Conservation (phyloP, 1,140 invertebrate genomes). For the Druon quercuslanigerum region DNA sequence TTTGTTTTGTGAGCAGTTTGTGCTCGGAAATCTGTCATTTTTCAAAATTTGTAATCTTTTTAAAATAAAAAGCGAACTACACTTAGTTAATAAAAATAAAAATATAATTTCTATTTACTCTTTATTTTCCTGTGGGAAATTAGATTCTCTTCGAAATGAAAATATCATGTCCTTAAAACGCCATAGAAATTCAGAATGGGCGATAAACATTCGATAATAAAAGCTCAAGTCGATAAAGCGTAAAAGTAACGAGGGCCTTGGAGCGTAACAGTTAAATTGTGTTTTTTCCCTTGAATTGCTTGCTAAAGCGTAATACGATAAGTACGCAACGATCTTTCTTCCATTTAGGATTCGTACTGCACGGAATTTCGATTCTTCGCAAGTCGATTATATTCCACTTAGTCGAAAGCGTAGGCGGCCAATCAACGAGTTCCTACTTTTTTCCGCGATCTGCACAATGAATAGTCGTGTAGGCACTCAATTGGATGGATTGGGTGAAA, state of each 20-base stretch:
- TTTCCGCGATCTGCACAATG: slow-evolving; percentile 46
- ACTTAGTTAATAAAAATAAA: not conserved
- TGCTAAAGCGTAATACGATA: slow-evolving; percentile 27
- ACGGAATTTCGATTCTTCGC: slow-evolving; percentile 9
- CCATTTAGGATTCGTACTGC: not conserved
- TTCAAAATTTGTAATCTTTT: not conserved
- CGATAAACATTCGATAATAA: slow-evolving; percentile 25
- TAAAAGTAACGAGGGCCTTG: slow-evolving; percentile 14
- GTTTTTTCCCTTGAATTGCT: slow-evolving; percentile 6
- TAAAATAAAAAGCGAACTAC: not conserved
- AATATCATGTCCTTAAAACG: slow-evolving; percentile 8
- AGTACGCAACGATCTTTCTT: slow-evolving; percentile 2
- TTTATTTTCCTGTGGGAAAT: not conserved
- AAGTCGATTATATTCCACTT: slow-evolving; percentile 3
- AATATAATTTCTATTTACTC: not conserved
- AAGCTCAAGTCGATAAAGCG: slow-evolving; percentile 21
- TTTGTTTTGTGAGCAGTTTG: too few species aligned
- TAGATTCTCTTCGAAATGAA: slow-evolving; percentile 3
- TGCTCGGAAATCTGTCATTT: too few species aligned
- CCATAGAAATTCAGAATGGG: slow-evolving; percentile 16
- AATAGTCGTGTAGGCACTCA: slow-evolving; percentile 51
- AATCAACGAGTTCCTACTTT: slow-evolving; percentile 51
- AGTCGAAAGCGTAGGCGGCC: slow-evolving; percentile 45
- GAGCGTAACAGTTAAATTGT: slow-evolving; percentile 25
- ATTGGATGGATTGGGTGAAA: slow-evolving; percentile 56